Conservation (phyloP, 2,797 vertebrate genomes). For the Pseudomugil tenellus region DNA sequence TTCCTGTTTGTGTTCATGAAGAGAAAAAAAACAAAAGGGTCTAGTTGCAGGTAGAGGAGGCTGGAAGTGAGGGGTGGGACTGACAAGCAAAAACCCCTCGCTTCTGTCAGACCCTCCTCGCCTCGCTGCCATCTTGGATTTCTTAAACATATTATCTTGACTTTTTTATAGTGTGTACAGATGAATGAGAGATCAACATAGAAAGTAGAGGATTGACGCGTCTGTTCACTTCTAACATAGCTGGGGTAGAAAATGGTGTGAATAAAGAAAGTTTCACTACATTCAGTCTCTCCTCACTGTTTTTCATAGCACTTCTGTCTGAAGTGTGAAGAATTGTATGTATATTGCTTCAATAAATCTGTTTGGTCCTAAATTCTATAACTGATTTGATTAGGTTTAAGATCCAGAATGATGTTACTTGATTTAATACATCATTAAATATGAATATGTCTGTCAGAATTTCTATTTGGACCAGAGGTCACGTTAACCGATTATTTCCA, state of each 20-base stretch:
- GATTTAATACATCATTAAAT: no score
- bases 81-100: constrained; percentile 56
- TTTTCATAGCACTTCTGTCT: no score
- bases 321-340: no score
- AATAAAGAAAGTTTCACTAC: constrained; percentile 80
- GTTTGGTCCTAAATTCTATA: no score
- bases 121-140: constrained; percentile 71
- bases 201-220: constrained; percentile 81
- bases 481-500: no score
- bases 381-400: no score
- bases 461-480: no score
- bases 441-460: no score
- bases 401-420: no score
- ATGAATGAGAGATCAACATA: constrained; percentile 77
- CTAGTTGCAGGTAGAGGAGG: constrained; percentile 23
- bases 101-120: constrained; percentile 62
- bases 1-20: constrained; percentile 56
- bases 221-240: constrained; percentile 85
- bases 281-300: background rate
- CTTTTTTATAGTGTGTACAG: constrained; percentile 89
- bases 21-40: constrained; percentile 31
- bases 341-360: no score
- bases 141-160: constrained; percentile 85
- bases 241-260: constrained; percentile 82
- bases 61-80: constrained; percentile 72